Evolutionary conservation across 2,113 vertebrate genomes (phyloP).

Genomic region (Dipodomys merriami): DNA sequence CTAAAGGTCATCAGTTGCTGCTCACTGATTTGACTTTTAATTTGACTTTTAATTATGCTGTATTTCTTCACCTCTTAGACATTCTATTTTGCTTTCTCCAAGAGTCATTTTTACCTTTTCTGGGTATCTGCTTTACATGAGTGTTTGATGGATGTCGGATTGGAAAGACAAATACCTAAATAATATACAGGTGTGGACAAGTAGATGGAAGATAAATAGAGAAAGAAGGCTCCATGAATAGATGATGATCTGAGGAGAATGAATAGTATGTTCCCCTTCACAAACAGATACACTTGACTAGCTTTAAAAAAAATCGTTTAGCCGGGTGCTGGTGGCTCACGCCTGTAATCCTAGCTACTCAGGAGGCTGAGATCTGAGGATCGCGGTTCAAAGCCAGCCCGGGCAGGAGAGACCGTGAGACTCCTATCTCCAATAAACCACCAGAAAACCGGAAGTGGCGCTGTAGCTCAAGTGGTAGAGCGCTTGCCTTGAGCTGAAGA

Average conservation of each 20-base stretch:
- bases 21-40: constrained; percentile 8
- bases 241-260: constrained; percentile 47
- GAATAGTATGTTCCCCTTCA: background rate
- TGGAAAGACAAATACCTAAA: constrained; percentile 54
- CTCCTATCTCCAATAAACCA: too few relatives aligned
- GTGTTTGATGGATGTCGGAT: background rate
- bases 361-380: too few relatives aligned
- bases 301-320: background rate
- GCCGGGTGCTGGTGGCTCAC: too few relatives aligned
- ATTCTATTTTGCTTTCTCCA: constrained; percentile 23
- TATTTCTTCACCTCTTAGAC: background rate
- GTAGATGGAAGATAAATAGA: constrained; percentile 10
- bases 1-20: background rate
- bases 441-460: too few relatives aligned
- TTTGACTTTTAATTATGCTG: constrained; percentile 47
- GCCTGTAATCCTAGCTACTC: too few relatives aligned
- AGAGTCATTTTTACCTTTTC: background rate
- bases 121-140: background rate
- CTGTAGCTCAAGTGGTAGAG: too few relatives aligned
- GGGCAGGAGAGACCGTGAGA: too few relatives aligned
- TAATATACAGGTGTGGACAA: constrained; percentile 21
- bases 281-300: background rate
- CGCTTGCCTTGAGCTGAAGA: too few relatives aligned
- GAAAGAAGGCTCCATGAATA: background rate
- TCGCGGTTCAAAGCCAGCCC: too few relatives aligned